These are phyloP conservation scores for Camptogramma bilineatum DNA, from an alignment of 2,888 invertebrate species.

Conservation along the genomic window DNA sequence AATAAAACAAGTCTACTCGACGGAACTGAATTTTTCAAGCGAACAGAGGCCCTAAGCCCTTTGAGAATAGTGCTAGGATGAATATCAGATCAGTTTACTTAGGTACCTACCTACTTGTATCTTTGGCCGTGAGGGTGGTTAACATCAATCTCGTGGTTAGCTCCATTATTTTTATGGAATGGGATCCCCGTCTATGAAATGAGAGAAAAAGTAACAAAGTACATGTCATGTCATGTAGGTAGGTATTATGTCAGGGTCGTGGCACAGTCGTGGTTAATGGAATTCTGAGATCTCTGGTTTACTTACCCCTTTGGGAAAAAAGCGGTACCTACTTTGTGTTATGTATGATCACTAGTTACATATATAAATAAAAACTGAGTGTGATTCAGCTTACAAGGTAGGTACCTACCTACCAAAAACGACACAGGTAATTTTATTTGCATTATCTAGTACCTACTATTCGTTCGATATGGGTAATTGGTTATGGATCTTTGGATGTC, in stretches of 20 bases:
- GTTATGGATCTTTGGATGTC: too few species aligned
- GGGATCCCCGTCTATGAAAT: background rate
- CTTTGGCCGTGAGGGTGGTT: slow-evolving; percentile 23
- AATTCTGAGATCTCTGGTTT: background rate
- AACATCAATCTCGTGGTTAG: slow-evolving; percentile 27
- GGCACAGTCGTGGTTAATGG: too few species aligned
- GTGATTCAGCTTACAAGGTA: background rate
- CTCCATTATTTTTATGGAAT: slow-evolving; percentile 24
- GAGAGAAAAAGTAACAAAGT: slow-evolving; percentile 5
- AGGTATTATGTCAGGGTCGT: background rate
- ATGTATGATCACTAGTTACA: background rate
- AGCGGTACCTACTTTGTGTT: background rate
- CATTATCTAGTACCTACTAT: too few species aligned
- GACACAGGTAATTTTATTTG: too few species aligned
- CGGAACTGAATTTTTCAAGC: slow-evolving; percentile 75
- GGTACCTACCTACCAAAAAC: background rate
- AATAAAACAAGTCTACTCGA: slow-evolving; percentile 72
- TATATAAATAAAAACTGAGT: too few species aligned
- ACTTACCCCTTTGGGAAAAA: background rate
- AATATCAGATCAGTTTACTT: slow-evolving; percentile 32
- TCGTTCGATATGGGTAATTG: too few species aligned
- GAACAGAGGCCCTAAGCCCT: slow-evolving; percentile 54
- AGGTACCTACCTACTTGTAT: too few species aligned
- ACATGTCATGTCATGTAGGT: background rate
- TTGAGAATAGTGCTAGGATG: slow-evolving; percentile 49